These are phyloP conservation scores for Spinus pinus DNA, from an alignment of 2,797 vertebrate genomes.

Conservation along the genomic window DNA sequence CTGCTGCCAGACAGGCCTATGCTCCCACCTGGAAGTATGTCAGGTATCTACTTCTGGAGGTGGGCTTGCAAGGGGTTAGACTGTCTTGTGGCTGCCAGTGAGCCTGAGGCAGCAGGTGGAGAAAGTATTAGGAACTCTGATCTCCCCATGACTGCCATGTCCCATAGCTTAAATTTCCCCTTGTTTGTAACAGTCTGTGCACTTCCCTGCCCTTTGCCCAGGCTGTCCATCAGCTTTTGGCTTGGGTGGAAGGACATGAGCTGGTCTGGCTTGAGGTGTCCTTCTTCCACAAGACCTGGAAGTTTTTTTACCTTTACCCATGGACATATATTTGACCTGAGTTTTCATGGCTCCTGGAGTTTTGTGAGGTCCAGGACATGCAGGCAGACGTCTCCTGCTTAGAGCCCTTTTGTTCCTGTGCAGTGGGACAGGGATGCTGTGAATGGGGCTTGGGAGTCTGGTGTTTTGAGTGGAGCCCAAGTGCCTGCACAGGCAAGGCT, in stretches of 20 bases:
- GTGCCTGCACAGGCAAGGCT: background rate
- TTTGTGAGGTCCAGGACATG: background rate
- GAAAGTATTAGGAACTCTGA: background rate
- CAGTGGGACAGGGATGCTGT: background rate
- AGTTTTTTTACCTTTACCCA: background rate
- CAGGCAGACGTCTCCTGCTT: background rate
- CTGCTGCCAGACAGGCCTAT: constrained; percentile 91
- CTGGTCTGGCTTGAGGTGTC: background rate
- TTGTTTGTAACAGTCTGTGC: background rate
- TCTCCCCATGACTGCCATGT: background rate
- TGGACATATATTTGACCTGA: rapidly evolving
- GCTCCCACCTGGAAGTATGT: constrained; percentile 86
- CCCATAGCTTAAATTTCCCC: background rate
- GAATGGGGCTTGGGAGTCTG: background rate
- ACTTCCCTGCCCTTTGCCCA: background rate
- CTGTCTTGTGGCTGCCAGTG: background rate
- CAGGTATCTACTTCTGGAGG: constrained; percentile 72
- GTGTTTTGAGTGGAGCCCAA: background rate
- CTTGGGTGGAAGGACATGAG: background rate
- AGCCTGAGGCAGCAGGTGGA: background rate
- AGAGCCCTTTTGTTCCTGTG: background rate
- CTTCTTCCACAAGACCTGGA: background rate
- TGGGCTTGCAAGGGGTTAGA: background rate
- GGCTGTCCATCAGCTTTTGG: background rate
- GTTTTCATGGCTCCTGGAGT: background rate